Conservation (phyloP, 37 sponge, comb jelly and placozoan species). For the Sycon ciliatum region DNA sequence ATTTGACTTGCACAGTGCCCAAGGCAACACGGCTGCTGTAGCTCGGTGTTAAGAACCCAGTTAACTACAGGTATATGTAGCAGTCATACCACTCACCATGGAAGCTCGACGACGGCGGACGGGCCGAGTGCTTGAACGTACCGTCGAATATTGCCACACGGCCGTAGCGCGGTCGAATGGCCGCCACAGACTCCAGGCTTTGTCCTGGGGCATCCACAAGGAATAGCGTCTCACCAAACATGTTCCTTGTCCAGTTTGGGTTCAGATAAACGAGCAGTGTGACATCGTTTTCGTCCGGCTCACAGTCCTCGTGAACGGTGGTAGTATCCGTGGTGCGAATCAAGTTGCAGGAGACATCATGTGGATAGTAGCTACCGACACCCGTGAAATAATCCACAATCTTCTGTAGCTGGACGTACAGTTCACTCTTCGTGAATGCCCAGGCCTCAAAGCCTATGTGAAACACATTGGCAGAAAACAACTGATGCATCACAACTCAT, state of each 20-base stretch:
- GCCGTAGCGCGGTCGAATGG: conserved; percentile 27
- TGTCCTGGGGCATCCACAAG: conserved; percentile 20
- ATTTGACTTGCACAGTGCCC: too few species aligned
- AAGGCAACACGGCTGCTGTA: too few species aligned
- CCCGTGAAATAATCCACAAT: too few species aligned
- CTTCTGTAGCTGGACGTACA: too few species aligned
- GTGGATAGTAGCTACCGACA: conserved; percentile 25
- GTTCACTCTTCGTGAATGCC: too few species aligned
- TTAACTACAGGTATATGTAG: too few species aligned
- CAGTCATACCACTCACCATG: too few species aligned
- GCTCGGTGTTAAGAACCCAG: too few species aligned
- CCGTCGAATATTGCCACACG: conserved; percentile 37
- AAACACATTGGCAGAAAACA: too few species aligned
- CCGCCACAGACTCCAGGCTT: conserved; percentile 12
- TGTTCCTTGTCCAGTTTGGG: conserved; percentile 15
- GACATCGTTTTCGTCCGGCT: background rate
- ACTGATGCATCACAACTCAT: too few species aligned
- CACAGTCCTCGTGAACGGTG: conserved; percentile 25
- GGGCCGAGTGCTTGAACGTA: conserved; percentile 26
- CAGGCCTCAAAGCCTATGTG: too few species aligned
- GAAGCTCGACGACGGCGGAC: conserved; percentile 23
- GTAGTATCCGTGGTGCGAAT: conserved; percentile 34
- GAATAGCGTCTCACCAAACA: conserved; percentile 31
- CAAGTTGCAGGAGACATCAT: conserved; percentile 37
- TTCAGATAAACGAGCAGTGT: conserved; percentile 33